phyloP scores from a whole-genome alignment of 53 echinoderm and acorn worm genomes.

The Luidia sarsii region DNA sequence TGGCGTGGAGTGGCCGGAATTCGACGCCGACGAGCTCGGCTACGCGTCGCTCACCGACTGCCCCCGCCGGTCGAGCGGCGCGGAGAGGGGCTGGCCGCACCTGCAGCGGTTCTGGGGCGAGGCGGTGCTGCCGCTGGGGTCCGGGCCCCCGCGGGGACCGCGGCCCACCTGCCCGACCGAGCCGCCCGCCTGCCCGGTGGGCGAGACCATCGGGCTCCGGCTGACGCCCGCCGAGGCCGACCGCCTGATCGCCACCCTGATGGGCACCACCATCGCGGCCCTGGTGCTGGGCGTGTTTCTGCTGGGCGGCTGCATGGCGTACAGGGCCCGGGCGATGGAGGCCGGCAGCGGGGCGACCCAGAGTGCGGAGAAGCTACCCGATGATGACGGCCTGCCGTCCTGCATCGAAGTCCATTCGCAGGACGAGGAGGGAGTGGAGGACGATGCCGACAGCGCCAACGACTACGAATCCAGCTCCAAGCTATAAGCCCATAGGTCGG shows the following conservation, averaged over 20 bases:
- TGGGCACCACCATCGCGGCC: slow-evolving; percentile 15
- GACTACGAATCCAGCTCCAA: not conserved
- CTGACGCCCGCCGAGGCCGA: slow-evolving; percentile 33
- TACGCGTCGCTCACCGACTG: slow-evolving; percentile 45
- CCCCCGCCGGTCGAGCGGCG: slow-evolving; percentile 8
- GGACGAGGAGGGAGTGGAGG: too few relatives aligned
- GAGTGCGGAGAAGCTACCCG: too few relatives aligned
- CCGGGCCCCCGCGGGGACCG: not conserved
- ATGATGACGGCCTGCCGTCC: too few relatives aligned
- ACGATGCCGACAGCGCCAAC: not conserved
- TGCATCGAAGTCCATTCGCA: too few relatives aligned
- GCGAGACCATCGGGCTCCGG: slow-evolving; percentile 17
- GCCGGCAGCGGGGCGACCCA: too few relatives aligned
- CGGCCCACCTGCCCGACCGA: not conserved
- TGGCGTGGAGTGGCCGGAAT: slow-evolving; percentile 43
- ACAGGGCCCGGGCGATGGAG: slow-evolving; percentile 22
- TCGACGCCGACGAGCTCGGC: not conserved
- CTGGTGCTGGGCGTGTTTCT: slow-evolving; percentile 9
- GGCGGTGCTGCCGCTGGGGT: not conserved
- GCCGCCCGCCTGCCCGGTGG: slow-evolving; percentile 8
- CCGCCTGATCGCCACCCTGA: slow-evolving; percentile 33
- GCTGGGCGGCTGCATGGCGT: slow-evolving; percentile 30
- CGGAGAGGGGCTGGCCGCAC: not conserved
- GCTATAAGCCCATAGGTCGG: too few relatives aligned
- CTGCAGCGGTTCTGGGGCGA: slow-evolving; percentile 34